These are phyloP conservation scores for Gila robusta DNA, from an alignment of 2,797 vertebrate genomes.

Conservation along the genomic window DNA sequence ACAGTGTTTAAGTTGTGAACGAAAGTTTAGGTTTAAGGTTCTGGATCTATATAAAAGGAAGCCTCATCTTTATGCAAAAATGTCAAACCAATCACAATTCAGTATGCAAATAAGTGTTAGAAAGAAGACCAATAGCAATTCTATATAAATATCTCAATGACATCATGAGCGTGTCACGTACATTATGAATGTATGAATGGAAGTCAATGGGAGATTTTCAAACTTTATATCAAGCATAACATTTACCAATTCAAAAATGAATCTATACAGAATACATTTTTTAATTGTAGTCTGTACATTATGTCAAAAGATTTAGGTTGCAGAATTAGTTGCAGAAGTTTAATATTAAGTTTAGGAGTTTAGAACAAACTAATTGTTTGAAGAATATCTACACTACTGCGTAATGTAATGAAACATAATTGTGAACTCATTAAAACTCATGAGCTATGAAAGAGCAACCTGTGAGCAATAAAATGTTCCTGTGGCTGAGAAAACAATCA, in stretches of 20 bases:
- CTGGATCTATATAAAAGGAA: not conserved
- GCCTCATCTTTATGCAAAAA: not conserved
- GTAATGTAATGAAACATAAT: slow-evolving; percentile 22
- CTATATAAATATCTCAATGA: not conserved
- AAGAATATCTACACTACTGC: not conserved
- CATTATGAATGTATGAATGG: not conserved
- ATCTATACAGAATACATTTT: not conserved
- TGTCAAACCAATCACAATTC: not conserved
- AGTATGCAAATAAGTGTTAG: not conserved
- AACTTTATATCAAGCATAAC: not conserved
- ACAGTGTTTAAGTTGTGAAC: not conserved
- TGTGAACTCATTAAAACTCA: not conserved
- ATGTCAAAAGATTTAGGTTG: not conserved
- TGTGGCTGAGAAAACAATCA: not conserved
- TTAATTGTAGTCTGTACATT: not conserved
- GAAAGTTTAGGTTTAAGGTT: not conserved
- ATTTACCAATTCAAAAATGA: not conserved
- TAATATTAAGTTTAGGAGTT: not conserved
- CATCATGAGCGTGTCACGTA: not conserved
- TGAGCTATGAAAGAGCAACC: slow-evolving; percentile 11
- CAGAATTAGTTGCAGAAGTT: not conserved
- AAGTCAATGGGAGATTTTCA: not conserved
- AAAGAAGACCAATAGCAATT: not conserved
- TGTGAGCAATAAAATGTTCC: slow-evolving; percentile 24
- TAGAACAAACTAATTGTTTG: slow-evolving; percentile 23